Conservation (phyloP, 2,113 vertebrate genomes). For the Zosterops hypoxanthus region DNA sequence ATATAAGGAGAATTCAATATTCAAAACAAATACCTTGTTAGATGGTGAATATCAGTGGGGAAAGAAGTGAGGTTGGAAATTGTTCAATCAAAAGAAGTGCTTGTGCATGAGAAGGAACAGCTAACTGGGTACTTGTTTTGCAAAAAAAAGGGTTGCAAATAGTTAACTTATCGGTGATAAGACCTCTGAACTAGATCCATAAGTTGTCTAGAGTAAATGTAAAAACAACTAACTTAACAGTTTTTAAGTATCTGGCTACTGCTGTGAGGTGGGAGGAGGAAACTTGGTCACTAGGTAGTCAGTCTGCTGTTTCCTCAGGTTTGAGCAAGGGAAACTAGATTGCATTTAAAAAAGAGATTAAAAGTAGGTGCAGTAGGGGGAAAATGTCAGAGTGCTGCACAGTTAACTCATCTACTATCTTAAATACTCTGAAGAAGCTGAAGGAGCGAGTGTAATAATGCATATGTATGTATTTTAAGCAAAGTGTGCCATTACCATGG, state of each 20-base stretch:
- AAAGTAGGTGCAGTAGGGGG: neutral
- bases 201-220: neutral
- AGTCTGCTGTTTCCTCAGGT: neutral
- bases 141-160: neutral
- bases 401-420: neutral
- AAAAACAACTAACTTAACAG: neutral
- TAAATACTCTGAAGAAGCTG: neutral
- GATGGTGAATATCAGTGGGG: neutral
- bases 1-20: neutral
- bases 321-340: neutral
- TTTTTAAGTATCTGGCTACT: neutral
- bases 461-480: neutral
- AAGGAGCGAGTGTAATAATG: neutral
- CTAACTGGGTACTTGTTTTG: neutral
- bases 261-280: neutral
- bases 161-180: neutral
- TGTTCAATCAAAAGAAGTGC: rapidly evolving
- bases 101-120: neutral
- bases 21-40: neutral
- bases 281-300: neutral
- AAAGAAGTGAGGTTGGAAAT: neutral
- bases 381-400: neutral
- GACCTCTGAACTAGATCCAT: neutral
- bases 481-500: neutral
- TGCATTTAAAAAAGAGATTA: neutral